Conservation (phyloP, 2,797 vertebrate species). For the Smutsia temminckii region DNA sequence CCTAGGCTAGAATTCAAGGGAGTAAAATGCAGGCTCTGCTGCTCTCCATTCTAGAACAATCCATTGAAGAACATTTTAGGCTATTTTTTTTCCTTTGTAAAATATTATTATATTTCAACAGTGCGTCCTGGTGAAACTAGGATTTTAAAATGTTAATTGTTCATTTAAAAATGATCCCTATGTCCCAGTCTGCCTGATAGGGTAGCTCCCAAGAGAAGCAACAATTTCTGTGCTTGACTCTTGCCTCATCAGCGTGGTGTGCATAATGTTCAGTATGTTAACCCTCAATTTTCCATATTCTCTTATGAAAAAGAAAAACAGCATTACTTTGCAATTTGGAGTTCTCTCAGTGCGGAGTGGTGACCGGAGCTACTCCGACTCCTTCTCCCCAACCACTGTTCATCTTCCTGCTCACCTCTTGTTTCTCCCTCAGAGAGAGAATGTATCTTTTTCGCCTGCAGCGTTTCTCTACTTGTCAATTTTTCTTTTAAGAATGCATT, state of each 20-base stretch:
- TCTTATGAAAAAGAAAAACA: not conserved
- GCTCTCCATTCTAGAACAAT: not conserved
- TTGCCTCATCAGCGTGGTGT: not conserved
- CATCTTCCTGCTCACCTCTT: not conserved
- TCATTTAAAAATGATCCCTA: conserved; percentile 8
- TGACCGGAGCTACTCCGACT: not conserved
- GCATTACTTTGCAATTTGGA: not conserved
- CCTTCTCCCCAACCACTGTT: not conserved
- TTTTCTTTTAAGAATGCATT: not conserved
- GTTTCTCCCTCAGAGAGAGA: not conserved
- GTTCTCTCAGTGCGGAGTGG: not conserved
- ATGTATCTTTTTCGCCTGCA: not conserved
- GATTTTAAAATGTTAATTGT: conserved; percentile 47
- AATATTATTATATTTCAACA: conserved; percentile 15
- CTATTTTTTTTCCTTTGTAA: conserved; percentile 49
- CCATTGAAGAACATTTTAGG: not conserved
- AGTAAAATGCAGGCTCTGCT: not conserved
- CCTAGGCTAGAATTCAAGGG: not conserved
- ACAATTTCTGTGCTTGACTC: not conserved
- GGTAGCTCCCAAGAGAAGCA: not conserved
- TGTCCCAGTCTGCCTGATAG: not conserved
- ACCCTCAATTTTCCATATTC: not conserved
- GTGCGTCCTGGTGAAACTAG: not conserved
- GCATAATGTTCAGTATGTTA: not conserved
- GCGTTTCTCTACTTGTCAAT: not conserved